These are phyloP conservation scores for Zoanthus sociatus DNA, from an alignment of 92 coral and sea anemone species.

Conservation along the genomic window DNA sequence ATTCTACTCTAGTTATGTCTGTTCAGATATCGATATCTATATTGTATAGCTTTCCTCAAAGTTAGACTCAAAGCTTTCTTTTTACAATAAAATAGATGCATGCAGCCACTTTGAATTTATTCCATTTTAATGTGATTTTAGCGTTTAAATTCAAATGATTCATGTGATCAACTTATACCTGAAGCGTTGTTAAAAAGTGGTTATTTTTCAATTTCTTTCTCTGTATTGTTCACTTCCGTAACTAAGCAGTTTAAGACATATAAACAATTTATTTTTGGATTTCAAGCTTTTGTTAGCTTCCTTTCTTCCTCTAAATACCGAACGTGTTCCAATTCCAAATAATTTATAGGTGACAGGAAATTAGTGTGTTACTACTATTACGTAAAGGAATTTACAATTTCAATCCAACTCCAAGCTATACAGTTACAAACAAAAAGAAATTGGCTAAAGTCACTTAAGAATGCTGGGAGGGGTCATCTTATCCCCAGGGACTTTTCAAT, in stretches of 20 bases:
- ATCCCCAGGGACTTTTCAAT: slow-evolving; percentile 66
- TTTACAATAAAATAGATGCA: too few species aligned
- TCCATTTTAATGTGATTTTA: too few species aligned
- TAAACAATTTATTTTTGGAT: background rate
- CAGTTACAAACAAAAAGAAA: slow-evolving; percentile 39
- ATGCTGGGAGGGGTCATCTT: slow-evolving; percentile 68
- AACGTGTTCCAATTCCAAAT: background rate
- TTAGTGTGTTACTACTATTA: background rate
- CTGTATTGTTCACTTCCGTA: background rate
- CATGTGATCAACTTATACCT: too few species aligned
- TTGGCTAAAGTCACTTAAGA: slow-evolving; percentile 48
- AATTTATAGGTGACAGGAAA: background rate
- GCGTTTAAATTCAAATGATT: too few species aligned
- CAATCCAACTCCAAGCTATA: background rate
- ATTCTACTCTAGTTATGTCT: too few species aligned
- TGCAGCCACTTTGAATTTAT: too few species aligned
- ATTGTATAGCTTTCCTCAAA: too few species aligned
- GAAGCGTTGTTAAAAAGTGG: background rate
- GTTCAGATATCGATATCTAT: too few species aligned
- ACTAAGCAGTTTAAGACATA: background rate
- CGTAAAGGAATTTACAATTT: slow-evolving; percentile 16
- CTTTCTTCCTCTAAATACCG: background rate
- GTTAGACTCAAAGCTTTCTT: too few species aligned
- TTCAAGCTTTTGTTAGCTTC: background rate
- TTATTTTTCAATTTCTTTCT: background rate